These are phyloP conservation scores for Thymallus thymallus DNA, from an alignment of 2,113 vertebrate genomes.

Conservation along the genomic window DNA sequence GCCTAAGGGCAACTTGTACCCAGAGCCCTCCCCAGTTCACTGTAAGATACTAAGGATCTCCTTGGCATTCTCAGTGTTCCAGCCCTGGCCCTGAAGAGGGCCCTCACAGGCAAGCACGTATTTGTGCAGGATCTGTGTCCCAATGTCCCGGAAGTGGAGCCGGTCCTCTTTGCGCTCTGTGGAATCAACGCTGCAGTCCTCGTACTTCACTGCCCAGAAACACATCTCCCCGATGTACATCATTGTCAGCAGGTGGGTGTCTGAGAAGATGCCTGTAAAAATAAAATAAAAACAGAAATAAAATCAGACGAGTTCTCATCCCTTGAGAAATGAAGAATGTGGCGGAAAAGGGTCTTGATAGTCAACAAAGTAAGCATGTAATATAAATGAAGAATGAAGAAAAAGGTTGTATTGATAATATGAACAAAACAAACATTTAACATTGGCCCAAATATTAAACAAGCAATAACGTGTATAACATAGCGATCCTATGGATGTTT, in stretches of 20 bases:
- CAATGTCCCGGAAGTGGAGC: conserved; percentile 88
- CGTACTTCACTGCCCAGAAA: conserved; percentile 90
- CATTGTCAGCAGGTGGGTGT: conserved; percentile 83
- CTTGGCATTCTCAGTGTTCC: conserved; percentile 91
- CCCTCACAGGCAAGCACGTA: conserved; percentile 89
- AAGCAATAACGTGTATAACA: too few species aligned
- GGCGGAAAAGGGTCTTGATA: too few species aligned
- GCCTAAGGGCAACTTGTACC: conserved; percentile 55
- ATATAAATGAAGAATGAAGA: not conserved
- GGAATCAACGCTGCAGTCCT: conserved; percentile 73
- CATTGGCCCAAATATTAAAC: not conserved
- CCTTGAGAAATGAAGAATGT: conserved; percentile 22
- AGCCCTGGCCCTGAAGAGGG: conserved; percentile 86
- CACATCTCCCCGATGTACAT: conserved; percentile 98
- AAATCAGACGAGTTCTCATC: too few species aligned
- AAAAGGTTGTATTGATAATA: not conserved
- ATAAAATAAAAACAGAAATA: too few species aligned
- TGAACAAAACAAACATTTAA: not conserved
- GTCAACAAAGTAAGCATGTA: too few species aligned
- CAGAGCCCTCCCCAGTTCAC: conserved; percentile 57
- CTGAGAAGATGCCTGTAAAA: conserved; percentile 82
- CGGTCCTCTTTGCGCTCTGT: conserved; percentile 63
- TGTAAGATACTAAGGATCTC: conserved; percentile 84
- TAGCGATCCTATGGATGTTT: conserved; percentile 7
- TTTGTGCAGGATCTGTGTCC: conserved; percentile 85